A percentile compares a stretch with the other conserved stretches of the same genome.
Evolutionary conservation across 37 sponge, comb jelly and placozoan genomes (phyloP).

Genomic region (Eunapius fragilis): DNA sequence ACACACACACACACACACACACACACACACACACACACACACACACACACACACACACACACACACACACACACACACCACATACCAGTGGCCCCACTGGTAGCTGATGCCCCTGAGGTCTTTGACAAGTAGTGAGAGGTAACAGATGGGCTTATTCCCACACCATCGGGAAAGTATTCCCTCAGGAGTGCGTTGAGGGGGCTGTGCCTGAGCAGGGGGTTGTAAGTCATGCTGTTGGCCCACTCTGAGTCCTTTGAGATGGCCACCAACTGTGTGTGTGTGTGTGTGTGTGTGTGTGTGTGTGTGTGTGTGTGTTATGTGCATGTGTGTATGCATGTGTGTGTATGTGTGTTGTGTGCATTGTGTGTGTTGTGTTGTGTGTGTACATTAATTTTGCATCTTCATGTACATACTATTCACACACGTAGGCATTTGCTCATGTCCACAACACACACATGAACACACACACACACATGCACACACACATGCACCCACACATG

Average conservation of each 20-base stretch:
- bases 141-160: constrained; percentile 73
- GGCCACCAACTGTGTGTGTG: constrained; percentile 39
- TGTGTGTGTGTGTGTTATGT: neutral
- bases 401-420: neutral
- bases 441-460: neutral
- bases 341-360: too few species aligned
- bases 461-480: neutral
- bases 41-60: too few species aligned
- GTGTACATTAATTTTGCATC: neutral
- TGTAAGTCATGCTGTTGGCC: constrained; percentile 69
- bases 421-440: neutral
- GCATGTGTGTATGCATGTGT: neutral
- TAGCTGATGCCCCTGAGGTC: neutral
- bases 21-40: too few species aligned
- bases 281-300: neutral
- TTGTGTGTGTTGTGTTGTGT: too few species aligned
- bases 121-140: neutral
- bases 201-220: constrained; percentile 73
- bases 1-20: too few species aligned
- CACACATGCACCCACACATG: neutral
- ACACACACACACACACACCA: too few species aligned
- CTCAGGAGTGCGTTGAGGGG: constrained; percentile 67
- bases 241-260: constrained; percentile 47
- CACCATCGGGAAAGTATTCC: constrained; percentile 82
- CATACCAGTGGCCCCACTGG: neutral